Evolutionary conservation across 1,140 invertebrate species (phyloP).

Genomic region (Drosophila serrata): DNA sequence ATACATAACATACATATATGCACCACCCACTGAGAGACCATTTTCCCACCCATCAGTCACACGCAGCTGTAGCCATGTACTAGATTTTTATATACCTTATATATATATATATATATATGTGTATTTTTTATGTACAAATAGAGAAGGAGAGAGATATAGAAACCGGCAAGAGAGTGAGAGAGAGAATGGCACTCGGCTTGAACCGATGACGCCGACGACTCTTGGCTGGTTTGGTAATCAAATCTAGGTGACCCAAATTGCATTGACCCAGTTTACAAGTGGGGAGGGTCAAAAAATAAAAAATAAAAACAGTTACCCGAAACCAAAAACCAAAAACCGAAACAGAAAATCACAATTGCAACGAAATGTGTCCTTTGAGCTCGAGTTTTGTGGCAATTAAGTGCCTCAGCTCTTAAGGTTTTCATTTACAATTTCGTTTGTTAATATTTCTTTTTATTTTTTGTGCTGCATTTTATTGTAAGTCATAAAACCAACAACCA

Average conservation of each 20-base stretch:
- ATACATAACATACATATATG: neutral
- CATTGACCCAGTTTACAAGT: constrained; percentile 51
- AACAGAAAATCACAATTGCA: constrained; percentile 18
- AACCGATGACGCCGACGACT: constrained; percentile 47
- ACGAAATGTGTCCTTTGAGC: constrained; percentile 54
- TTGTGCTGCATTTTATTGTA: constrained; percentile 4
- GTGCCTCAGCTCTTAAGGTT: neutral
- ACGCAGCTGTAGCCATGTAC: constrained; percentile 50
- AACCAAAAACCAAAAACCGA: neutral
- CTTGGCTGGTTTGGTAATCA: constrained; percentile 62
- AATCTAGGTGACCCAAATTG: constrained; percentile 67
- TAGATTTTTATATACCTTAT: constrained; percentile 28
- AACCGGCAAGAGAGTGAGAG: constrained; percentile 15
- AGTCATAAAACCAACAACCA: constrained; percentile 44
- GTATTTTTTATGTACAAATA: constrained; percentile 10
- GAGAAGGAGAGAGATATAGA: constrained; percentile 25
- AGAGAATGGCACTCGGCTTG: constrained; percentile 37
- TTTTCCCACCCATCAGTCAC: constrained; percentile 23
- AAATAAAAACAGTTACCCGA: too few species aligned
- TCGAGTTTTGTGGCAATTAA: constrained; percentile 33
- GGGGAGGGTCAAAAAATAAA: constrained; percentile 13
- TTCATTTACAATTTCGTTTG: neutral
- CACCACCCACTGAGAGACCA: constrained; percentile 32
- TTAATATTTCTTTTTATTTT: constrained; percentile 10
- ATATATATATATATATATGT: neutral